These are phyloP conservation scores for Pseudopodoces humilis DNA, from an alignment of 2,113 vertebrate genomes.

Conservation along the genomic window DNA sequence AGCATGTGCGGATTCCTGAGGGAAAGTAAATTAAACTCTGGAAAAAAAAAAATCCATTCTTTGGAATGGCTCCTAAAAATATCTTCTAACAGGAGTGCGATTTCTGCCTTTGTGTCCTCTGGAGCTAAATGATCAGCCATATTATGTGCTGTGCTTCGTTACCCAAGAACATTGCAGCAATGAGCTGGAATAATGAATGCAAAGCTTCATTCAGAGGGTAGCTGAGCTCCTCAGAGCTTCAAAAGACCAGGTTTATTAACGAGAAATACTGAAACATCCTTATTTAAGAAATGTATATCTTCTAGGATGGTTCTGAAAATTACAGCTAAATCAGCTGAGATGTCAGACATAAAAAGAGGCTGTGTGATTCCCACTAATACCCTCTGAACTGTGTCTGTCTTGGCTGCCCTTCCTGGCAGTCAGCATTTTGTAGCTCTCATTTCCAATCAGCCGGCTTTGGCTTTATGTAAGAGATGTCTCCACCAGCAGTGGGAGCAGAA, in stretches of 20 bases:
- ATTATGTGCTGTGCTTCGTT: slow-evolving; percentile 8
- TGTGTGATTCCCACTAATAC: background rate
- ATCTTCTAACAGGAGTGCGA: background rate
- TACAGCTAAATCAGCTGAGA: background rate
- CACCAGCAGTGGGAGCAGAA: background rate
- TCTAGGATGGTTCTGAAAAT: background rate
- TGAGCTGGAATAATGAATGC: background rate
- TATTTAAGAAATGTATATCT: background rate
- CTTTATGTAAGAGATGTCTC: background rate
- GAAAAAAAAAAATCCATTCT: background rate
- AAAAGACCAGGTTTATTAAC: background rate
- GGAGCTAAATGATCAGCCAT: slow-evolving; percentile 5
- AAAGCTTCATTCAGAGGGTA: background rate
- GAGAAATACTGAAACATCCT: background rate
- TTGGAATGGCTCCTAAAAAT: background rate
- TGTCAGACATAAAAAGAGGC: background rate
- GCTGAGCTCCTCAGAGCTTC: background rate
- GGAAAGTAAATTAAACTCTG: background rate
- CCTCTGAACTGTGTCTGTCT: background rate
- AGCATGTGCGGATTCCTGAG: background rate
- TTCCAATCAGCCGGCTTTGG: background rate
- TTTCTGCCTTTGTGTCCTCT: slow-evolving; percentile 1
- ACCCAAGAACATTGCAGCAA: slow-evolving; percentile 22
- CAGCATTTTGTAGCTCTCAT: background rate
- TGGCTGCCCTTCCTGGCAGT: background rate